phyloP scores from a whole-genome alignment of 2,888 invertebrate species.

The Dastarcus helophoroides region DNA sequence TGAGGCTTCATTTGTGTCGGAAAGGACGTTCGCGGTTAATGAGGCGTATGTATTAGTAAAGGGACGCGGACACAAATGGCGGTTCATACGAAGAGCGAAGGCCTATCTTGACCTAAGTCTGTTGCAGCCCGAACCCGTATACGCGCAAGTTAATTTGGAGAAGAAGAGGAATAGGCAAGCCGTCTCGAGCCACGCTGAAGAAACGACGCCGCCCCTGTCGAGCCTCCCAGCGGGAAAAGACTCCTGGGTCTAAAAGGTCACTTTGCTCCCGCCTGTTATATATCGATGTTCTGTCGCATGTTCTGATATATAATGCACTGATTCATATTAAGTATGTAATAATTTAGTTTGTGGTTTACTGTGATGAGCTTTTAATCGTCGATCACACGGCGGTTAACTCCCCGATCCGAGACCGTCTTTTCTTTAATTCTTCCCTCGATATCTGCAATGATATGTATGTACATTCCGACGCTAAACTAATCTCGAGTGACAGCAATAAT shows the following conservation, averaged over 20 bases:
- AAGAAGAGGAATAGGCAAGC: constrained; percentile 46
- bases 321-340: constrained; percentile 35
- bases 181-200: constrained; percentile 29
- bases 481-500: too few species aligned
- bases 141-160: constrained; percentile 55
- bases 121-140: constrained; percentile 45
- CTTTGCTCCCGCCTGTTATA: constrained; percentile 21
- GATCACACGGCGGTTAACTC: too few species aligned
- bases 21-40: too few species aligned
- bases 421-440: too few species aligned
- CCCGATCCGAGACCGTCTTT: too few species aligned
- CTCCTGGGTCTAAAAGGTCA: constrained; percentile 34
- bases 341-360: constrained; percentile 38
- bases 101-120: too few species aligned
- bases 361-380: constrained; percentile 38
- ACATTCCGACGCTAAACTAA: too few species aligned
- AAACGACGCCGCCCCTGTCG: constrained; percentile 19
- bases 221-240: constrained; percentile 34
- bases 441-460: too few species aligned
- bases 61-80: too few species aligned
- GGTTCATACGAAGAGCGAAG: too few species aligned
- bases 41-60: too few species aligned
- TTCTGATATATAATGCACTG: constrained; percentile 32
- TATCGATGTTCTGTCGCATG: constrained; percentile 36
- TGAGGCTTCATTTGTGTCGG: too few species aligned